These are phyloP conservation scores for Lerista edwardsae DNA, from an alignment of 2,797 vertebrate species.

Conservation along the genomic window DNA sequence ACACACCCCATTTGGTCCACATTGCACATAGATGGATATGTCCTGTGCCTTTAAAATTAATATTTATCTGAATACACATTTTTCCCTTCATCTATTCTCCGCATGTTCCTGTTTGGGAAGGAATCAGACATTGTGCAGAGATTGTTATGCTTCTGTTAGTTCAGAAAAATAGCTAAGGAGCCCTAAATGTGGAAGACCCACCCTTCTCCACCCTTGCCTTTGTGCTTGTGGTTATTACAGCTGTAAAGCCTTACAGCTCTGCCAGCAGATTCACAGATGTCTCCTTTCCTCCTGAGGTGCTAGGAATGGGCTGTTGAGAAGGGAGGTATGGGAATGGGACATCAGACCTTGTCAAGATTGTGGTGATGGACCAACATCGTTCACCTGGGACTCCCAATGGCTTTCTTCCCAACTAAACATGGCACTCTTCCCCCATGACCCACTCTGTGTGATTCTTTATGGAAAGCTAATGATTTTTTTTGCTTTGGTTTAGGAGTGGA, in stretches of 20 bases:
- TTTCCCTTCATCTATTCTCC: too few relatives aligned
- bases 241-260: conserved; percentile 69
- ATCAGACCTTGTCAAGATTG: conserved; percentile 39
- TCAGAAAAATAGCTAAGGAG: conserved; percentile 65
- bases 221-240: conserved; percentile 75
- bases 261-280: conserved; percentile 75
- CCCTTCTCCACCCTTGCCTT: conserved; percentile 68
- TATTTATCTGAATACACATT: too few relatives aligned
- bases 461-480: conserved; percentile 53
- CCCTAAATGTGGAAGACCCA: conserved; percentile 59
- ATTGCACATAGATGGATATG: too few relatives aligned
- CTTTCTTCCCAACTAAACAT: conserved; percentile 50
- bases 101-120: too few relatives aligned
- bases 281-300: conserved; percentile 69
- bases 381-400: conserved; percentile 57
- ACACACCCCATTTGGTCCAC: too few relatives aligned
- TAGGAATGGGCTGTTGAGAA: conserved; percentile 34
- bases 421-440: conserved; percentile 39
- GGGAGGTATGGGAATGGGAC: conserved; percentile 1
- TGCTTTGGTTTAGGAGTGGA: conserved; percentile 10
- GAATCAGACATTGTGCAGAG: too few relatives aligned
- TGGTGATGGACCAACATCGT: conserved; percentile 50
- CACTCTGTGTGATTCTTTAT: conserved; percentile 52
- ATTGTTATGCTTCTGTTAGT: too few relatives aligned
- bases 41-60: too few relatives aligned